These are phyloP conservation scores for Lycaena phlaeas DNA, from an alignment of 2,888 invertebrate genomes.

Conservation along the genomic window DNA sequence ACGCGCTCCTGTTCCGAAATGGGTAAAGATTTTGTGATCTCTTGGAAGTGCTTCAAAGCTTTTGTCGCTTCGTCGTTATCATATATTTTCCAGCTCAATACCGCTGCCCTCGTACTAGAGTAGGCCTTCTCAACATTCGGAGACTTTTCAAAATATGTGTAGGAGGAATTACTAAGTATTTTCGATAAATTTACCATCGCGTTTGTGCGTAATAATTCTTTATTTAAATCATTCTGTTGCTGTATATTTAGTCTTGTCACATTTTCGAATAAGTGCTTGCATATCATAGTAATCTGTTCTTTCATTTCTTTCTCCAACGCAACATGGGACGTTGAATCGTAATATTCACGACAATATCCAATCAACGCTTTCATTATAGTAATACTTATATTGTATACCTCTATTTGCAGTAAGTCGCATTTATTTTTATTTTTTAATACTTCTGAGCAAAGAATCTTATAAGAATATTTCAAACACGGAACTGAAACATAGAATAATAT, in stretches of 20 bases:
- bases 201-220: neutral
- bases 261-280: neutral
- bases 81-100: conserved; percentile 30
- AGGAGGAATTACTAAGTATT: neutral
- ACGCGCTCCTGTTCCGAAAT: conserved; percentile 46
- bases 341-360: neutral
- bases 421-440: neutral
- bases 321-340: too few species aligned
- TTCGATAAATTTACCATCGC: neutral
- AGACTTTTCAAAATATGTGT: too few species aligned
- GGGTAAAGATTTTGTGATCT: conserved; percentile 27
- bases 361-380: neutral
- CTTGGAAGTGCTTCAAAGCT: conserved; percentile 29
- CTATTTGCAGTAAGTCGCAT: neutral
- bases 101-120: neutral
- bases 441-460: too few species aligned
- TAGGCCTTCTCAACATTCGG: neutral
- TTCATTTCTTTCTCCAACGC: neutral
- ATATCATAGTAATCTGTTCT: neutral
- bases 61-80: conserved; percentile 26
- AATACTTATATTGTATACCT: neutral
- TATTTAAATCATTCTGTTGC: neutral
- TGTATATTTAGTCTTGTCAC: neutral
- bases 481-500: too few species aligned
- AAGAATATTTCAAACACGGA: too few species aligned